Percentiles rank a stretch among this genome's conserved stretches.
Conservation (phyloP, 2,888 invertebrate genomes). For the Diplazon laetatorius region DNA sequence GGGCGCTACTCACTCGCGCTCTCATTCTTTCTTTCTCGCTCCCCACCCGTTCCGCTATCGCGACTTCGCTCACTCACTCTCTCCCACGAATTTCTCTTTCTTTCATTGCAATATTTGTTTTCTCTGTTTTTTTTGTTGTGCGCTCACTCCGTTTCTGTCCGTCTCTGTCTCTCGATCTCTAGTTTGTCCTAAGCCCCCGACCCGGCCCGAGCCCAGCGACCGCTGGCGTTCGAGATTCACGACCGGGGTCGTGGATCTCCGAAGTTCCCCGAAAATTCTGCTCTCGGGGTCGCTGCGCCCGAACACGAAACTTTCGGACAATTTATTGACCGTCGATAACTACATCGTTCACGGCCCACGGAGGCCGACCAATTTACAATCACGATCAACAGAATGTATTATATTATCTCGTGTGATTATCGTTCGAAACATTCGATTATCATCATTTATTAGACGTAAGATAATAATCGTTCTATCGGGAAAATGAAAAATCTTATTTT, state of each 20-base stretch:
- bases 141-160: constrained; percentile 14
- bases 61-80: constrained; percentile 11
- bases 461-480: no score
- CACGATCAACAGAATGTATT: background rate
- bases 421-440: no score
- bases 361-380: background rate
- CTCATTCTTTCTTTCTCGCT: background rate
- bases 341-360: background rate
- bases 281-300: constrained; percentile 56
- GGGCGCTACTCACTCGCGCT: constrained; percentile 64
- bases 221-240: constrained; percentile 50
- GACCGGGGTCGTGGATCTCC: constrained; percentile 51
- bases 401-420: no score
- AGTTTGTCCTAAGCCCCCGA: constrained; percentile 21
- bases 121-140: constrained; percentile 1
- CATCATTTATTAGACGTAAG: no score
- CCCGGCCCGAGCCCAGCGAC: constrained; percentile 37
- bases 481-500: no score
- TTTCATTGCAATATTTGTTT: no score
- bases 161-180: constrained; percentile 5
- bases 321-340: constrained; percentile 2
- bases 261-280: constrained; percentile 57
- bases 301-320: constrained; percentile 22
- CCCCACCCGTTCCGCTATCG: background rate
- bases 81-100: constrained; percentile 25